phyloP scores from a whole-genome alignment of 2,797 vertebrate species.

The Sparidentex hasta region DNA sequence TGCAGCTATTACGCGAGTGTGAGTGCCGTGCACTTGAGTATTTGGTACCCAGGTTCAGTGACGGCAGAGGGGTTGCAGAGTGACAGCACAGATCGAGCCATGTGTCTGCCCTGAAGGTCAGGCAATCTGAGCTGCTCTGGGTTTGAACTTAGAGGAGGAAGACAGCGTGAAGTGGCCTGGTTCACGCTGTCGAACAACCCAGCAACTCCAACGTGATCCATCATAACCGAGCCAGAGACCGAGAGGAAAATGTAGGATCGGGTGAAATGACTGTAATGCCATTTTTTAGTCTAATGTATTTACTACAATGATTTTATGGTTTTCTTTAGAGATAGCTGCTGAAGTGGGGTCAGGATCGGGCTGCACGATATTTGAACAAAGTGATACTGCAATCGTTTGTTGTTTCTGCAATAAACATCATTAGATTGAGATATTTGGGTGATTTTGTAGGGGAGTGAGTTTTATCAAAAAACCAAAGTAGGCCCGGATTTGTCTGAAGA shows the following conservation, averaged over 20 bases:
- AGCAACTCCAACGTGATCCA: neutral
- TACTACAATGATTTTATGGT: neutral
- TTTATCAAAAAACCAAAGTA: no score
- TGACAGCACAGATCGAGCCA: constrained; percentile 6
- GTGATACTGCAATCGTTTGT: no score
- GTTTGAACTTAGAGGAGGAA: neutral
- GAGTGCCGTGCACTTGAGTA: neutral
- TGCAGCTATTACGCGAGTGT: neutral
- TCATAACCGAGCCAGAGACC: neutral
- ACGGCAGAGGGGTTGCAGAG: neutral
- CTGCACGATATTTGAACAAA: no score
- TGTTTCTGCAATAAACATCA: no score
- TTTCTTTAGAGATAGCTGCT: neutral
- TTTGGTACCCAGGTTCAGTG: constrained; percentile 9
- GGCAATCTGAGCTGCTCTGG: constrained; percentile 2
- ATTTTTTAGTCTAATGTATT: neutral
- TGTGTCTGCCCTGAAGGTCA: constrained; percentile 21
- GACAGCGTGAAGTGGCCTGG: neutral
- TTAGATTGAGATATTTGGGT: no score
- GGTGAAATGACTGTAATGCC: neutral
- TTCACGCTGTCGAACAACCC: neutral
- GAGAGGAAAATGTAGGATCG: neutral
- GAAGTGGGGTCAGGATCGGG: no score
- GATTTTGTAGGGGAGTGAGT: no score
- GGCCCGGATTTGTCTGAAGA: no score